phyloP scores from a whole-genome alignment of 2,113 vertebrate genomes.

The Xyrauchen texanus region DNA sequence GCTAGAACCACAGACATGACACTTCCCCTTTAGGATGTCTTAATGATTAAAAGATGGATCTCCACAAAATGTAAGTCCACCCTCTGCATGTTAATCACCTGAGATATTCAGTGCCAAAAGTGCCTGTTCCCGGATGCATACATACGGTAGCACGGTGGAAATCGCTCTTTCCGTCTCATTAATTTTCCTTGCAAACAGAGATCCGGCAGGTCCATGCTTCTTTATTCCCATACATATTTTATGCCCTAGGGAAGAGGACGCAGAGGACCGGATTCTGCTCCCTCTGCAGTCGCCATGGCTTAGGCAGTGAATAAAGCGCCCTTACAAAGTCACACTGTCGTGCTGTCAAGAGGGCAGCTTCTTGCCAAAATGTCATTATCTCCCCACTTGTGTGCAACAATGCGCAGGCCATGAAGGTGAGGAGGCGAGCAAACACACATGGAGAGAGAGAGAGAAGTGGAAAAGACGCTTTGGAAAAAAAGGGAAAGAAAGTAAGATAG shows the following conservation, averaged over 20 bases:
- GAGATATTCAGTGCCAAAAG: conserved; percentile 3
- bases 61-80: too few species aligned
- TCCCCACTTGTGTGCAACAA: conserved; percentile 38
- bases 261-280: conserved; percentile 28
- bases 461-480: conserved; percentile 15
- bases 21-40: too few species aligned
- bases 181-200: conserved; percentile 49
- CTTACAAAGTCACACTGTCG: conserved; percentile 33
- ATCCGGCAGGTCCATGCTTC: conserved; percentile 35
- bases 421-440: conserved; percentile 1
- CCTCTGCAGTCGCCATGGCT: conserved; percentile 8
- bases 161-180: conserved; percentile 48
- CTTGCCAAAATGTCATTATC: conserved; percentile 42
- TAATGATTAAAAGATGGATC: too few species aligned
- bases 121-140: conserved; percentile 6
- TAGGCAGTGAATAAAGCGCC: conserved; percentile 41
- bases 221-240: conserved; percentile 55
- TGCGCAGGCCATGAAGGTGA: neutral
- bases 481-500: conserved; percentile 33
- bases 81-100: too few species aligned
- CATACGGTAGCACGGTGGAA: neutral
- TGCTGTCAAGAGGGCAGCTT: conserved; percentile 13
- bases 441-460: neutral
- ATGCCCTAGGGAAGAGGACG: conserved; percentile 28
- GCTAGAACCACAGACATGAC: too few species aligned